phyloP scores from a whole-genome alignment of 2,797 vertebrate species.

The Allobates femoralis region DNA sequence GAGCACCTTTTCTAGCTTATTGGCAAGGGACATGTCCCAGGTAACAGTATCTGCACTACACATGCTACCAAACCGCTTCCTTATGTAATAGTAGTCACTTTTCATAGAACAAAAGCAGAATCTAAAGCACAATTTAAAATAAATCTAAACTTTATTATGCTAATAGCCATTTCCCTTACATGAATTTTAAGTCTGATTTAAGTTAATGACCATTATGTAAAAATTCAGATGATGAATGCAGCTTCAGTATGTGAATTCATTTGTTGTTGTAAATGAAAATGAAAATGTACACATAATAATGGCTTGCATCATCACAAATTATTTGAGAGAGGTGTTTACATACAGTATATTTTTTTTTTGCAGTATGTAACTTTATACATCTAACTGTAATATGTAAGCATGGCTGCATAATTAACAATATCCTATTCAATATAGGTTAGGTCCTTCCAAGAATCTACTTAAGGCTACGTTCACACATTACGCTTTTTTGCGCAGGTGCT shows the following conservation, averaged over 20 bases:
- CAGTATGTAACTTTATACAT: background rate
- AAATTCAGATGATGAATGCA: conserved; percentile 17
- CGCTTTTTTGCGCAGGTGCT: too few relatives aligned
- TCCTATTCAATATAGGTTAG: too few relatives aligned
- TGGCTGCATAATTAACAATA: background rate
- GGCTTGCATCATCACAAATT: background rate
- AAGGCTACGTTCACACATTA: too few relatives aligned
- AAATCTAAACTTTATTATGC: background rate
- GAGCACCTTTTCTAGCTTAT: background rate
- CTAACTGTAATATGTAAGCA: background rate
- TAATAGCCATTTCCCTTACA: background rate
- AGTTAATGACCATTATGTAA: conserved; percentile 46
- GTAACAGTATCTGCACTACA: background rate
- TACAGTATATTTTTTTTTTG: background rate
- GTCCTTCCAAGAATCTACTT: too few relatives aligned
- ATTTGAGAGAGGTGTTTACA: background rate
- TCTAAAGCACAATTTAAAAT: background rate
- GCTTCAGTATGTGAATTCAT: background rate
- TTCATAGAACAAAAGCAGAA: conserved; percentile 34
- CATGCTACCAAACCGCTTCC: background rate
- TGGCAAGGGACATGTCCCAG: background rate
- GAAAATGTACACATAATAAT: conserved; percentile 23
- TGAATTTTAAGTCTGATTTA: background rate
- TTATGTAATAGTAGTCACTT: background rate
- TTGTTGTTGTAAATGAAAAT: conserved; percentile 22